Conservation (phyloP, 2,797 vertebrate genomes). For the Hypotaenidia okinawae region DNA sequence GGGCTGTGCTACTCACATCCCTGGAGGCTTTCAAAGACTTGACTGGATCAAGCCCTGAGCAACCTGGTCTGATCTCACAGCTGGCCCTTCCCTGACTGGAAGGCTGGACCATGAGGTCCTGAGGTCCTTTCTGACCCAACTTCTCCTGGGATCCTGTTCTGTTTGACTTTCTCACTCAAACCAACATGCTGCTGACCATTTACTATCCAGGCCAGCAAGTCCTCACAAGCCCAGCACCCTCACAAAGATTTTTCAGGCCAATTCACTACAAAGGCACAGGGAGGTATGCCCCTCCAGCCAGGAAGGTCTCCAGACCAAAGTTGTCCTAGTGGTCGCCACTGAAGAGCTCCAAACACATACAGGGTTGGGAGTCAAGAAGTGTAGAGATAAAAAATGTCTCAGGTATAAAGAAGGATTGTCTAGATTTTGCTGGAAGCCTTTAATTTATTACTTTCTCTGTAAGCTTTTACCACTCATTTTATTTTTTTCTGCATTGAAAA, state of each 20-base stretch:
- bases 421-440: not conserved
- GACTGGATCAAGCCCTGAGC: not conserved
- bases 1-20: not conserved
- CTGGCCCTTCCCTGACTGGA: not conserved
- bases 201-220: not conserved
- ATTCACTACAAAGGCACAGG: not conserved
- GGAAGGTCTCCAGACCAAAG: not conserved
- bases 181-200: accelerated
- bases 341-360: not conserved
- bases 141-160: not conserved
- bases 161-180: not conserved
- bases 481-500: not conserved
- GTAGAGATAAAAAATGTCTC: not conserved
- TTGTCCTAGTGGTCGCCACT: not conserved
- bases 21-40: not conserved
- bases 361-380: not conserved
- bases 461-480: not conserved
- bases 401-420: not conserved
- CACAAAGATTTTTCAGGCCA: not conserved
- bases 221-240: not conserved
- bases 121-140: not conserved
- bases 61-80: not conserved
- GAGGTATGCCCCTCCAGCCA: not conserved
- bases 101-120: not conserved
- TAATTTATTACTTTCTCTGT: not conserved